Evolutionary conservation across 2,797 vertebrate species (phyloP).

Genomic region (Syngnathus acus): DNA sequence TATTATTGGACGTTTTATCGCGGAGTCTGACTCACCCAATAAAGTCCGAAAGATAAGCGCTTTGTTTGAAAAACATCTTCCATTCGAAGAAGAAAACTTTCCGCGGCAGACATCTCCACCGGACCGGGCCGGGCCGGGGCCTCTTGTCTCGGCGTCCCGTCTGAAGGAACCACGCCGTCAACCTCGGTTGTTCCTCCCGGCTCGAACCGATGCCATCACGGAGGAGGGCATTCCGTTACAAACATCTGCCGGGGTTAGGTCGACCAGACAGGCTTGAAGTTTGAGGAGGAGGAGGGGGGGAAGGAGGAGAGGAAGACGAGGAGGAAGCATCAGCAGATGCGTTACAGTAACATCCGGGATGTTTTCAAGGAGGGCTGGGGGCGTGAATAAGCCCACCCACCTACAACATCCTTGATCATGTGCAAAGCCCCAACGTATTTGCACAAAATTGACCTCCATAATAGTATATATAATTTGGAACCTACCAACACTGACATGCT

Average conservation of each 20-base stretch:
- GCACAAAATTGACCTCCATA: too few relatives aligned
- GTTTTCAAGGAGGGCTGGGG: slow-evolving; percentile 19
- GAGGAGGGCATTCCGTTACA: neutral
- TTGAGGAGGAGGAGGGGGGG: neutral
- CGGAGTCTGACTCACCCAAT: slow-evolving; percentile 2
- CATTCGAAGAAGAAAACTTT: slow-evolving; percentile 45
- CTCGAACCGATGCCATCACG: neutral
- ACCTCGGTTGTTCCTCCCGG: neutral
- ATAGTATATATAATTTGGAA: too few relatives aligned
- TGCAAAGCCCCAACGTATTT: neutral
- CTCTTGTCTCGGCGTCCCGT: neutral
- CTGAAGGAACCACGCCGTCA: slow-evolving; percentile 27
- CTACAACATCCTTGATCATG: neutral
- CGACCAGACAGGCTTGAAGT: neutral
- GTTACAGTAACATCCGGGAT: slow-evolving; percentile 52
- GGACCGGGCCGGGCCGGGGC: too few relatives aligned
- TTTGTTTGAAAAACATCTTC: slow-evolving; percentile 38
- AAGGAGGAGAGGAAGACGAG: neutral
- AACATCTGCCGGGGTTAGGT: neutral
- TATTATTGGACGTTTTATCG: neutral
- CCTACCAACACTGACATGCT: too few relatives aligned
- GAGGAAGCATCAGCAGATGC: slow-evolving; percentile 25
- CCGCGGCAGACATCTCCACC: slow-evolving; percentile 25
- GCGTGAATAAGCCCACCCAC: neutral
- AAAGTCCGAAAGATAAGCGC: slow-evolving; percentile 16